These are phyloP conservation scores for Phenganax marumi DNA, from an alignment of 92 coral and sea anemone genomes.

Conservation along the genomic window DNA sequence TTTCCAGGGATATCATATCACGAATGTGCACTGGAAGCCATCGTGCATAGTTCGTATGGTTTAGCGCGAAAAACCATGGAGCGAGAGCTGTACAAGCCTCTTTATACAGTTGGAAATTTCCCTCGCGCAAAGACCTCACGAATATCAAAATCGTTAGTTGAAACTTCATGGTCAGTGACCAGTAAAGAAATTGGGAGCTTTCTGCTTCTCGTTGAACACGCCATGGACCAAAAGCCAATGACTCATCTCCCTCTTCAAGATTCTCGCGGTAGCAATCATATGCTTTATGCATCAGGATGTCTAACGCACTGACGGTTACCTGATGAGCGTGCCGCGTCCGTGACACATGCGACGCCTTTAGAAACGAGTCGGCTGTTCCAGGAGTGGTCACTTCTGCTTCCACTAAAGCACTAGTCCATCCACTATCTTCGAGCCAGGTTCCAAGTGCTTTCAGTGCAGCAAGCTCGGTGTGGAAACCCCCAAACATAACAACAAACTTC, in stretches of 20 bases:
- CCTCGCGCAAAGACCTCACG: conserved; percentile 63
- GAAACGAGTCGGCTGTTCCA: conserved; percentile 50
- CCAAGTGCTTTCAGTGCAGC: too few relatives aligned
- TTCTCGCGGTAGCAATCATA: conserved; percentile 37
- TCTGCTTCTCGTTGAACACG: background rate
- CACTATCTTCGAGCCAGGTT: too few relatives aligned
- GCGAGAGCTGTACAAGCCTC: conserved; percentile 47
- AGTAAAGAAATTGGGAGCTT: conserved; percentile 53
- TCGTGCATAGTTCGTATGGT: background rate
- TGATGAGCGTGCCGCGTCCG: too few relatives aligned
- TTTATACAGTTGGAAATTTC: too few relatives aligned
- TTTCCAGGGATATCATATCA: background rate
- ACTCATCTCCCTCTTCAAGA: too few relatives aligned
- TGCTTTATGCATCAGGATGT: conserved; percentile 56
- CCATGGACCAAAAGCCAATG: background rate
- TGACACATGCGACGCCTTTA: conserved; percentile 37
- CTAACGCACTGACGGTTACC: conserved; percentile 54
- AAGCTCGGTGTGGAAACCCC: too few relatives aligned
- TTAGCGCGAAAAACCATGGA: conserved; percentile 44
- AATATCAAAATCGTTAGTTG: conserved; percentile 57
- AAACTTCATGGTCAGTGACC: conserved; percentile 55
- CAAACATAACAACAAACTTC: conserved; percentile 27
- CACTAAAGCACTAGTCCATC: conserved; percentile 59
- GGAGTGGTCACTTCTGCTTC: conserved; percentile 55
- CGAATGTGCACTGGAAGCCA: background rate